These are phyloP conservation scores for Anthophora plumipes DNA, from an alignment of 2,888 invertebrate genomes.

Conservation along the genomic window DNA sequence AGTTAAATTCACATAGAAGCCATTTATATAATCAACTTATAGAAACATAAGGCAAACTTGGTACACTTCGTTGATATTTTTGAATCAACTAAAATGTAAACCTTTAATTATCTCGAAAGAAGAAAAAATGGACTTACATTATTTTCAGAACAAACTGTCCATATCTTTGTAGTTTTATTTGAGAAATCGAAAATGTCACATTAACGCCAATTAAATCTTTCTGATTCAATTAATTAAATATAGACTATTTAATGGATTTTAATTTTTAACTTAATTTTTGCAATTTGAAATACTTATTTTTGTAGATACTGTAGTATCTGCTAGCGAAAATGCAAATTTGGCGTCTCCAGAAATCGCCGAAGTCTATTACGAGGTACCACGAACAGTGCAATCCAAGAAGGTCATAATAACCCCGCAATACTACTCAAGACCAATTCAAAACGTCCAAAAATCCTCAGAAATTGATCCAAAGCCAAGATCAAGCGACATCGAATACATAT, in stretches of 20 bases:
- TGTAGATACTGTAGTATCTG: neutral
- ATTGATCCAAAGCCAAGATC: neutral
- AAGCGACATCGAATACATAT: neutral
- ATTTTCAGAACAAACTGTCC: too few species aligned
- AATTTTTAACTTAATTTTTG: too few species aligned
- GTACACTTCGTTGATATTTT: too few species aligned
- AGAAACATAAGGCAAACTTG: too few species aligned
- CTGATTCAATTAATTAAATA: too few species aligned
- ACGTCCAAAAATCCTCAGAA: neutral
- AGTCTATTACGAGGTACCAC: slow-evolving; percentile 37
- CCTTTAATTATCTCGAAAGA: too few species aligned
- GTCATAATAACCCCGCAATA: neutral
- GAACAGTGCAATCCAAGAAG: neutral
- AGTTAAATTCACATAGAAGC: too few species aligned
- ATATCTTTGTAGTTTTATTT: neutral
- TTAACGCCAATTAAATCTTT: too few species aligned
- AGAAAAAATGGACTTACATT: too few species aligned
- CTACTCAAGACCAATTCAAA: neutral
- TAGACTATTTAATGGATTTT: too few species aligned
- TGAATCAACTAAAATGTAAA: too few species aligned
- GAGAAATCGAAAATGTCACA: neutral
- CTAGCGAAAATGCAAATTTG: neutral
- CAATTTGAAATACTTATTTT: neutral
- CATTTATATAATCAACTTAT: too few species aligned
- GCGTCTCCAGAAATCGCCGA: neutral